phyloP scores from a whole-genome alignment of 2,888 invertebrate genomes.

The Erebia palarica region DNA sequence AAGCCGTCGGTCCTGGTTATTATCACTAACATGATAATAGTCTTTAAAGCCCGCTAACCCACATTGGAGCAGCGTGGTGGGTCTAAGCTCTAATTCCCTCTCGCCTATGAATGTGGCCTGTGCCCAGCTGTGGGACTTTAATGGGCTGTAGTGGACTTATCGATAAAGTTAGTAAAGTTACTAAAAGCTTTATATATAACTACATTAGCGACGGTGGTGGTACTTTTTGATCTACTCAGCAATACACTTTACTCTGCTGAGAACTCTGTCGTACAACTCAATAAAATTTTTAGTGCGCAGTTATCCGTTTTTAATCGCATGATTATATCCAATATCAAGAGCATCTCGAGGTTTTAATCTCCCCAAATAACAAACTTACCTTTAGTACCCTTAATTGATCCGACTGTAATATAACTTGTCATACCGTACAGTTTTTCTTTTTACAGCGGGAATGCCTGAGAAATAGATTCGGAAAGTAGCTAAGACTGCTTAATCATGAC shows the following conservation, averaged over 20 bases:
- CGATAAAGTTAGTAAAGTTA: too few species aligned
- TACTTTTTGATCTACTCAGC: neutral
- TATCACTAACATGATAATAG: too few species aligned
- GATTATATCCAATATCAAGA: neutral
- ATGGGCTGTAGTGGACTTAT: too few species aligned
- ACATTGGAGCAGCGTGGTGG: too few species aligned
- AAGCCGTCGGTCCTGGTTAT: too few species aligned
- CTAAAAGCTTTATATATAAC: too few species aligned
- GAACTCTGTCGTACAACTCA: neutral
- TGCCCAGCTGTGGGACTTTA: too few species aligned
- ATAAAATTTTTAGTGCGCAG: neutral
- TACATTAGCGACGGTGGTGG: too few species aligned
- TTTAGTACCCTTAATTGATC: neutral
- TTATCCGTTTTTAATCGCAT: neutral
- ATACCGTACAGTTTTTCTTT: neutral
- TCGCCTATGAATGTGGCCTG: too few species aligned
- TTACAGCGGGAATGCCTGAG: neutral
- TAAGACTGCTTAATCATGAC: neutral
- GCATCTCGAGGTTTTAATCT: conserved; percentile 2
- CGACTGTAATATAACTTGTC: neutral
- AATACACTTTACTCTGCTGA: neutral
- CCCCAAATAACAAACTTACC: neutral
- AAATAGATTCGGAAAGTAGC: neutral
- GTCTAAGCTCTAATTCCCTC: too few species aligned
- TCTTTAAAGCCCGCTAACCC: too few species aligned